A percentile compares a stretch with the other conserved stretches of the same genome.
phyloP scores from a whole-genome alignment of 2,797 vertebrate species.

The Lepus townsendii region DNA sequence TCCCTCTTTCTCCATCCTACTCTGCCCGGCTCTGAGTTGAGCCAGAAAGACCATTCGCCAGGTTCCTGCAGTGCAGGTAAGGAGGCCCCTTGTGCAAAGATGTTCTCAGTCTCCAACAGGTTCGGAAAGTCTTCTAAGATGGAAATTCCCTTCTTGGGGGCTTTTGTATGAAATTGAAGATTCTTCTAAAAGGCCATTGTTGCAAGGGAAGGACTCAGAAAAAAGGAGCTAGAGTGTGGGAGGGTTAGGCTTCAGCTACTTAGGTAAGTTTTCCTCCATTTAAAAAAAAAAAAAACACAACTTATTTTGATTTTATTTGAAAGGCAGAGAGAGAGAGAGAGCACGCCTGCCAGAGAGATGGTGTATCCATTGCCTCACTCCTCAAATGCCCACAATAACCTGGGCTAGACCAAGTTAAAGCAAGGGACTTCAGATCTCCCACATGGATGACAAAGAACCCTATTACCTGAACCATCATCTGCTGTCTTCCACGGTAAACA shows the following conservation, averaged over 20 bases:
- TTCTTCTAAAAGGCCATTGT: not conserved
- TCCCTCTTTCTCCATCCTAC: not conserved
- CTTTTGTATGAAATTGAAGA: slow-evolving; percentile 6
- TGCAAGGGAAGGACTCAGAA: not conserved
- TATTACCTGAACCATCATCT: too few relatives aligned
- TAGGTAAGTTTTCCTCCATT: not conserved
- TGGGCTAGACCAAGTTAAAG: too few relatives aligned
- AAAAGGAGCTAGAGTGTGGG: not conserved
- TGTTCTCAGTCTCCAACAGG: not conserved
- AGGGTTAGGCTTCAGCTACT: not conserved
- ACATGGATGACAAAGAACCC: too few relatives aligned
- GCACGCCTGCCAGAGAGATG: too few relatives aligned
- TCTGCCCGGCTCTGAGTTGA: not conserved
- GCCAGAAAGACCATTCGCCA: not conserved
- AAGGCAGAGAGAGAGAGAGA: too few relatives aligned
- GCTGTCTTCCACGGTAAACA: too few relatives aligned
- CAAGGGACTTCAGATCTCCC: too few relatives aligned
- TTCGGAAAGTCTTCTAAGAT: not conserved
- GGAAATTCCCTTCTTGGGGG: not conserved
- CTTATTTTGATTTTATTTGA: too few relatives aligned
- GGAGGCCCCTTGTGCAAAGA: not conserved
- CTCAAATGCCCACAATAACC: too few relatives aligned
- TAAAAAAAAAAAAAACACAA: too few relatives aligned
- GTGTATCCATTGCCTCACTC: too few relatives aligned
- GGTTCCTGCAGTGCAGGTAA: not conserved